A percentile compares a stretch with the other conserved stretches of the same genome.
Conservation (phyloP, 2,113 vertebrate genomes). For the Ciconia stormi region DNA sequence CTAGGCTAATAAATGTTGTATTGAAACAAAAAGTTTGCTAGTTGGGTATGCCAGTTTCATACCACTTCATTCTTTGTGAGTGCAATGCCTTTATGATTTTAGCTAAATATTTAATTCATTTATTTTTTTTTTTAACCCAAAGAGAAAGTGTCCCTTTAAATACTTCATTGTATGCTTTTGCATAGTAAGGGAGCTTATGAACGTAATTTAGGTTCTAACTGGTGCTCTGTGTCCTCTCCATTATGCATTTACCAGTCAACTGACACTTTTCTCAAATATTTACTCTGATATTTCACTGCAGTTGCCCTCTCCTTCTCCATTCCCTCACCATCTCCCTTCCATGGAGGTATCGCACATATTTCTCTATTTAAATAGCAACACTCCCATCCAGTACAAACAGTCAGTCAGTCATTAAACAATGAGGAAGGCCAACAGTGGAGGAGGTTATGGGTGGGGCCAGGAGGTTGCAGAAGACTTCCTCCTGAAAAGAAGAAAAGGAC, state of each 20-base stretch:
- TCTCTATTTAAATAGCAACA: conserved; percentile 50
- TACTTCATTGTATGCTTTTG: background rate
- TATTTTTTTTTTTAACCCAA: background rate
- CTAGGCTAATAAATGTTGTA: background rate
- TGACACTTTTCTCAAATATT: background rate
- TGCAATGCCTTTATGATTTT: background rate
- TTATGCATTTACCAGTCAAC: background rate
- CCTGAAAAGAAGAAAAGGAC: background rate
- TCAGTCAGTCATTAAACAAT: conserved; percentile 26
- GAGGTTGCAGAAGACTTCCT: background rate
- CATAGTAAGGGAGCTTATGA: background rate
- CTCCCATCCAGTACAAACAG: conserved; percentile 49
- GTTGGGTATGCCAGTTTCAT: background rate
- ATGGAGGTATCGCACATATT: background rate
- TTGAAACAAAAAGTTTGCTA: background rate
- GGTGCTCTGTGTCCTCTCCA: background rate
- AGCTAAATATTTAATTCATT: background rate
- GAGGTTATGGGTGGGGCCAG: background rate
- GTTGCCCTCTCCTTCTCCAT: background rate
- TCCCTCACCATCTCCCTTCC: background rate
- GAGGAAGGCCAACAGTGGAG: conserved; percentile 4
- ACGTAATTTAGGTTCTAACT: background rate
- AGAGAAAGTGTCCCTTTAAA: background rate
- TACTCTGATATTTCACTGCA: background rate
- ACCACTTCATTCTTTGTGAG: background rate